Evolutionary conservation across 2,113 vertebrate species (phyloP).

Genomic region (Aegotheles bennettii): DNA sequence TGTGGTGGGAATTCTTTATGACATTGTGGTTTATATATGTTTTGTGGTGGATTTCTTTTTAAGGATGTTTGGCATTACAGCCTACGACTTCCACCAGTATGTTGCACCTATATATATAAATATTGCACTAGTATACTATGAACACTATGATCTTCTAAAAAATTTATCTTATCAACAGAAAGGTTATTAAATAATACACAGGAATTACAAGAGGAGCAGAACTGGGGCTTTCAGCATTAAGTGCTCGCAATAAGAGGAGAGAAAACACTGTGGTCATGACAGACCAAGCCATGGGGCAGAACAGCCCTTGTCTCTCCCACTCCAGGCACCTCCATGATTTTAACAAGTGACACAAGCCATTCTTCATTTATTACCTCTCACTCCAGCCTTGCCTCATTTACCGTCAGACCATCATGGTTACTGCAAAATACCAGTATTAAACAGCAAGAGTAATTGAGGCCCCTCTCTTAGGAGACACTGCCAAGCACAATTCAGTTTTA

Average conservation of each 20-base stretch:
- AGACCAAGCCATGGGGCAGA: not conserved
- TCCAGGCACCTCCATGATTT: fast-evolving
- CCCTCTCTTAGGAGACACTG: not conserved
- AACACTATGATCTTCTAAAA: not conserved
- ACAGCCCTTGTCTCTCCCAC: not conserved
- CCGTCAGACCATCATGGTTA: fast-evolving
- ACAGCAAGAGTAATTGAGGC: not conserved
- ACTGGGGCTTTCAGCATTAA: not conserved
- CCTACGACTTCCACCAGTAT: not conserved
- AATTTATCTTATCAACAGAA: fast-evolving
- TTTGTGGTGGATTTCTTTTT: not conserved
- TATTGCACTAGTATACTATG: fast-evolving
- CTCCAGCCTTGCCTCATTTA: not conserved
- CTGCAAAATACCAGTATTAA: fast-evolving
- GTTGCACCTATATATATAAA: no score
- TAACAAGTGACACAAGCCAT: fast-evolving
- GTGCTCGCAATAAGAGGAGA: not conserved
- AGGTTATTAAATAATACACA: not conserved
- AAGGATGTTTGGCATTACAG: not conserved
- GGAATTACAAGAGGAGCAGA: no score
- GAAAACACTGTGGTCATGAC: not conserved
- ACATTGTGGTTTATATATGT: not conserved
- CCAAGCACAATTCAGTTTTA: not conserved
- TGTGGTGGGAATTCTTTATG: fast-evolving
- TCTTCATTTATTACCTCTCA: no score